These are phyloP conservation scores for Dryadula phaetusa DNA, from an alignment of 2,888 invertebrate genomes.

Conservation along the genomic window DNA sequence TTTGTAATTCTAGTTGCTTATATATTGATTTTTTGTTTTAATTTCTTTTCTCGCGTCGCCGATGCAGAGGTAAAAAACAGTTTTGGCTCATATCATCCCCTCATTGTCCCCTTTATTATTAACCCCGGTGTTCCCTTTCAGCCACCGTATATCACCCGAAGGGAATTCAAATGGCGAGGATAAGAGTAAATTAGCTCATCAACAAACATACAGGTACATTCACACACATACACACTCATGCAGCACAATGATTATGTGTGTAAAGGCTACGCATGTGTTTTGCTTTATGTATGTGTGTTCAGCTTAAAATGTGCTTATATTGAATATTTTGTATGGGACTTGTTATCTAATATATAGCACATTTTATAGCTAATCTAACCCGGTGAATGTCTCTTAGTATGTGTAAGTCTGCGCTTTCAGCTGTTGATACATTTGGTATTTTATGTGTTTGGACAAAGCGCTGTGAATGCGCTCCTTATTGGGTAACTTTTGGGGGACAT, in stretches of 20 bases:
- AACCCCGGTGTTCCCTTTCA: slow-evolving; percentile 84
- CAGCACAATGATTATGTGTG: slow-evolving; percentile 38
- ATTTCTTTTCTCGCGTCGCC: slow-evolving; percentile 64
- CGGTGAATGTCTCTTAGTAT: slow-evolving; percentile 28
- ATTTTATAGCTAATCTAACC: slow-evolving; percentile 26
- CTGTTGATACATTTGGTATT: slow-evolving; percentile 8
- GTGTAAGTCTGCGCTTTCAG: slow-evolving; percentile 29
- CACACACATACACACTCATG: slow-evolving; percentile 49
- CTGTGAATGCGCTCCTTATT: slow-evolving; percentile 19
- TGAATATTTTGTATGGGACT: not conserved
- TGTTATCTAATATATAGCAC: not conserved
- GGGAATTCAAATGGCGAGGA: slow-evolving; percentile 86
- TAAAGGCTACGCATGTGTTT: slow-evolving; percentile 26
- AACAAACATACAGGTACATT: slow-evolving; percentile 90
- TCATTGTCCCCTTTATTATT: slow-evolving; percentile 66
- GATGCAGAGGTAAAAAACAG: slow-evolving; percentile 78
- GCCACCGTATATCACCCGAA: slow-evolving; percentile 85
- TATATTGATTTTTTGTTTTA: slow-evolving; percentile 21
- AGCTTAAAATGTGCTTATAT: slow-evolving; percentile 14
- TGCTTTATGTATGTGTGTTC: slow-evolving; percentile 10
- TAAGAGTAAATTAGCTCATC: slow-evolving; percentile 87
- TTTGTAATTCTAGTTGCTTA: slow-evolving; percentile 29
- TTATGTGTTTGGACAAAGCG: not conserved
- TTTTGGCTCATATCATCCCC: slow-evolving; percentile 63
- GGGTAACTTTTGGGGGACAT: not conserved